These are phyloP conservation scores for Branchinecta lindahli DNA, from an alignment of 1,140 invertebrate genomes.

Conservation along the genomic window DNA sequence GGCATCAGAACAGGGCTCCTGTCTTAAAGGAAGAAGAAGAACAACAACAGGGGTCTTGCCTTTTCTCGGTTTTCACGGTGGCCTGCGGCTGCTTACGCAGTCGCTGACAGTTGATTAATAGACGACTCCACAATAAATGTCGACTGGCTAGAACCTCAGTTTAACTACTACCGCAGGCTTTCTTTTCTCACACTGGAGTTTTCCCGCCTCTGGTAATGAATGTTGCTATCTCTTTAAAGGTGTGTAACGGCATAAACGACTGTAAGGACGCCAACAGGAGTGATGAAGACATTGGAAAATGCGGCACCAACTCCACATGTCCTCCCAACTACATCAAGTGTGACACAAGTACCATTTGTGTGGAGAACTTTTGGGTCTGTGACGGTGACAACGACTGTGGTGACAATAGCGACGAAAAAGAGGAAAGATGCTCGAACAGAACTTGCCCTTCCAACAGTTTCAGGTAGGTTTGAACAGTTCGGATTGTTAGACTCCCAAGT, in stretches of 20 bases:
- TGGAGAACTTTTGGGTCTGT: conserved; percentile 87
- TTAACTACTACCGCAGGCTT: no score
- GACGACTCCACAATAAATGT: no score
- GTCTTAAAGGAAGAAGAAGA: no score
- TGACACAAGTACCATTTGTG: conserved; percentile 83
- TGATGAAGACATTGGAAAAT: conserved; percentile 72
- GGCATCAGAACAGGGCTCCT: no score
- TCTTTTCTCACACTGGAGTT: no score
- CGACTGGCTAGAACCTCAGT: no score
- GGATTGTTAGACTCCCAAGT: not conserved
- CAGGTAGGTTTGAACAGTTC: conserved; percentile 30
- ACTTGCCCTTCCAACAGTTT: conserved; percentile 83
- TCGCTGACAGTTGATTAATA: no score
- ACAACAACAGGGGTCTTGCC: no score
- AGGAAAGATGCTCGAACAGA: conserved; percentile 66
- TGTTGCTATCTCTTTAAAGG: conserved; percentile 30
- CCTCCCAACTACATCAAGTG: conserved; percentile 74
- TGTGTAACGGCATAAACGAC: conserved; percentile 85
- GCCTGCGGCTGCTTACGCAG: no score
- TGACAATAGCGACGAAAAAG: conserved; percentile 87
- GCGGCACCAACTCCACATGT: conserved; percentile 70
- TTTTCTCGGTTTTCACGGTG: no score
- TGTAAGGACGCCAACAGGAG: conserved; percentile 84
- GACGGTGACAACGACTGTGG: conserved; percentile 75
- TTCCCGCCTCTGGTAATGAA: no score